Base-by-base conservation (phyloP, 2,113 vertebrate species). In the Ciconia maguari region DNA sequence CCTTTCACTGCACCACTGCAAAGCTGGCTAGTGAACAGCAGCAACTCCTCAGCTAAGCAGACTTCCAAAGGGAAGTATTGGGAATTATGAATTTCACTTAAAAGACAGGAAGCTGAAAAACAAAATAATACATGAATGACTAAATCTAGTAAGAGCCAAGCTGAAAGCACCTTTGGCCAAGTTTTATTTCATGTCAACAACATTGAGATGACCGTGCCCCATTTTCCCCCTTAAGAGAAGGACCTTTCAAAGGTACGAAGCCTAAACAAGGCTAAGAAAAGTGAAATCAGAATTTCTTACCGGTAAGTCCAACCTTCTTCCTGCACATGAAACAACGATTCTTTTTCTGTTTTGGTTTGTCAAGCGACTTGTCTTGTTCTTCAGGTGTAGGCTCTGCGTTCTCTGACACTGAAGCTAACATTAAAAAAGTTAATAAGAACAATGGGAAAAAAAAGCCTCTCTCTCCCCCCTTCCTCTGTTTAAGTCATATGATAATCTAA, bases 271-370 rank as follows among this genome's bases (percentile, higher is more conserved):
- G 13, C 16, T 58, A 74, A 61, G 58, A 55, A 75, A 64, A 76
- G 19, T 29, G 6, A 72, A 82, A 51, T 18, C 27, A 48, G 26
- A 34, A 16, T 69, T 72, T 85, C 98, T 97, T 98, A 99, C 99
- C 99, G 65, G 99, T 99, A 89, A 99, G 98, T 94, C 99, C 99
- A 94, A 99, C 98, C 97, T 99, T 99, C 97, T 99, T 99, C 84
- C 98, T 98, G 97, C 99, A 99, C 97, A 98, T 98, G 96, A 98
- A 99, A 96, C 99, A 99, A 94, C 99, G 99, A 92, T 98, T 99
- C 97, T 98, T 99, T 97, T 98, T 99, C 96, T 98, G 98, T 97
- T 99, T 99, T 93, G 98, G 98, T 96, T 98, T 98, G 77, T 98
- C 98, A 70, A 98, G 98, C 2, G 97, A 98, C 93, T 98, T 98